A percentile compares a stretch with the other conserved stretches of the same genome.
These are phyloP conservation scores for Solea solea DNA, from an alignment of 2,113 vertebrate genomes.

Conservation along the genomic window DNA sequence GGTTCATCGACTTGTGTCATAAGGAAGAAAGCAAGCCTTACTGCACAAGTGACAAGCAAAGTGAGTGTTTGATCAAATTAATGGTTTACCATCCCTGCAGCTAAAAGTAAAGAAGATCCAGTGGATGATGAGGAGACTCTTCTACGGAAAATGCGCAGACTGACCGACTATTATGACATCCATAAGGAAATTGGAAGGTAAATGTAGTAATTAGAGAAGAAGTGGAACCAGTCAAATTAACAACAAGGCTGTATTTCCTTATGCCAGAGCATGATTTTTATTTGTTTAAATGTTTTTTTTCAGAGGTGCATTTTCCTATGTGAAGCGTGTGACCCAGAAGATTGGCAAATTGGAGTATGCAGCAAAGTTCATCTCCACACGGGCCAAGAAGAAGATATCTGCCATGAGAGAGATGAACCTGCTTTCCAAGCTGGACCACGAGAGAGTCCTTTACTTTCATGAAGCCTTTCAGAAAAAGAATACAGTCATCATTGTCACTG, in stretches of 20 bases:
- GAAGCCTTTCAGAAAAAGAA: conserved; percentile 97
- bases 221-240: background rate
- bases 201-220: background rate
- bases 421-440: conserved; percentile 90
- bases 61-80: background rate
- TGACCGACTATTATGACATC: conserved; percentile 92
- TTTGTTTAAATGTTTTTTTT: background rate
- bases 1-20: background rate
- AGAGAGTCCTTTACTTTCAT: conserved; percentile 91
- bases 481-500: conserved; percentile 89
- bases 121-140: conserved; percentile 86
- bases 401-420: conserved; percentile 89
- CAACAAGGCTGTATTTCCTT: background rate
- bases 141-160: conserved; percentile 85
- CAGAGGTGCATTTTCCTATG: conserved; percentile 98
- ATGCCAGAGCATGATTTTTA: background rate
- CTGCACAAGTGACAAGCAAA: background rate
- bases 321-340: conserved; percentile 91
- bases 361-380: conserved; percentile 93
- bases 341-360: conserved; percentile 87
- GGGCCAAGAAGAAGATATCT: conserved; percentile 88
- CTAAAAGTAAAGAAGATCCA: conserved; percentile 75
- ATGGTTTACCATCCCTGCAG: conserved; percentile 20
- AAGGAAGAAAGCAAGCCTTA: background rate
- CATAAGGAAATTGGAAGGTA: conserved; percentile 96